Evolutionary conservation across 2,888 invertebrate genomes (phyloP), one percentile per base, ranked within the genome.

Genomic region (Euclidia mi): DNA sequence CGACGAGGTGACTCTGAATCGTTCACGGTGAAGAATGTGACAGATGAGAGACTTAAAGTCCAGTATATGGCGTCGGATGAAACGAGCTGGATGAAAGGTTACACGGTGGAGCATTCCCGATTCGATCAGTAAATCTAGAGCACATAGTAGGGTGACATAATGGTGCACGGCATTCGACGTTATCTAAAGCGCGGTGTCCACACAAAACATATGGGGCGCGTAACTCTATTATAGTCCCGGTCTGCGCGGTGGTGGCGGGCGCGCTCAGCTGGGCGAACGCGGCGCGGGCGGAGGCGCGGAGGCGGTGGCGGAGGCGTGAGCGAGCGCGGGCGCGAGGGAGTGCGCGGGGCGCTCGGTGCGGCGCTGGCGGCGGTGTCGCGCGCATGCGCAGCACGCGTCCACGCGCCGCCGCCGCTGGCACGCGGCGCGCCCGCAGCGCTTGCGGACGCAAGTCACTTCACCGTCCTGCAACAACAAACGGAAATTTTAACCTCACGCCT

Each of bases 361-460:
- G 56, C 92, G 92, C 79, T 94, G 94, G 73, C 95, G 95, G 52
- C 95, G 94, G 81, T 94, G 95, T 63, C 95, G 92, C 81, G 95
- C 81, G 86, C 96, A 96, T 61, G 94, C 93, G 88, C 96, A 96
- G 88, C 95, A 96, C 69, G 95, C 95, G 87, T 96, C 96, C 60
- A 90, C 90, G 73, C 92, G 92, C 76, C 91, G 89, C 70, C 90
- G 90, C 61, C 88, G 85, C 76, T 85, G 96, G 88, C 97, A 97
- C 62, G 96, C 95, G 32, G 96, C 95, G 56, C 96, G 95, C n/a
- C 96, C 96, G 88, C 98, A 97, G n/a, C 96, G 96, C 82, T 97
- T 97, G 64, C 98, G 95, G 68, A 97, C 96, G 88, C 98, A 98
- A 56, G 96, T 96, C 56, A 97, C 96, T 78, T 96, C 96, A 47